Base-by-base conservation (phyloP, 2,113 vertebrate genomes). In the Antidorcas marsupialis region DNA sequence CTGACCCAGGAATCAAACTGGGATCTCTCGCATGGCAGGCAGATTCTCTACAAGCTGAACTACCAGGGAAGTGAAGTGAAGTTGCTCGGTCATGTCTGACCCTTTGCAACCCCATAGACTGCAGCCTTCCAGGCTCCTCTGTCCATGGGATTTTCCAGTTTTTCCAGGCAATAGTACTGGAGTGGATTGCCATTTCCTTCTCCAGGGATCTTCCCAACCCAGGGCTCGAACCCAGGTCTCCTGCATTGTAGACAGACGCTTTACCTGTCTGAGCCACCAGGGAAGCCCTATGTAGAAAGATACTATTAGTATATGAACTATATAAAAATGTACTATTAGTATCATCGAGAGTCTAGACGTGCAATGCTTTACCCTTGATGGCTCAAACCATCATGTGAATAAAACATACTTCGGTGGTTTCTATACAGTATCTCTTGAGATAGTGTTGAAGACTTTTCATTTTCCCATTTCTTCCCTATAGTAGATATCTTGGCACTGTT, bases 11-110 rank as follows among this genome's bases (percentile, higher is more conserved):
- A 71, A 23, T 39, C 67, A 71, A 39, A 23, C n/a, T 12, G 19
- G 9, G 1, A 23, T 71, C 10, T 71, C n/a, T 21, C 1, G 19
- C n/a, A 71, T 6, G 67, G 67, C n/a, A 39, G n/a, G 67, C 67
- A 39, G 36, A 71, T 71, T 71, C 67, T 71, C 36, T 71, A 71
- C 1, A 0, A 39, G 10, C n/a, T 39, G 67, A 71, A 36, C n/a
- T 71, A 71, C 19, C n/a, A 23, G n/a, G 5, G 19, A 71, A 71
- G 10, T 59, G 25, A 59, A 12, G 4, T 59, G 10, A 59, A 12
- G 10, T 59, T 10, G 0, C 25, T 59, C 5, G 2, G 10, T 59
- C 2, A 0, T 59, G 25, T 59, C 23, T 2, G 57, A 59, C 10
- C 12, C 57, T 12, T 59, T 59, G 57, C 10, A 4, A 28, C 25